A percentile compares a stretch with the other conserved stretches of the same genome.
Conservation (phyloP, 2,888 invertebrate species). For the Prionchulus punctatus region DNA sequence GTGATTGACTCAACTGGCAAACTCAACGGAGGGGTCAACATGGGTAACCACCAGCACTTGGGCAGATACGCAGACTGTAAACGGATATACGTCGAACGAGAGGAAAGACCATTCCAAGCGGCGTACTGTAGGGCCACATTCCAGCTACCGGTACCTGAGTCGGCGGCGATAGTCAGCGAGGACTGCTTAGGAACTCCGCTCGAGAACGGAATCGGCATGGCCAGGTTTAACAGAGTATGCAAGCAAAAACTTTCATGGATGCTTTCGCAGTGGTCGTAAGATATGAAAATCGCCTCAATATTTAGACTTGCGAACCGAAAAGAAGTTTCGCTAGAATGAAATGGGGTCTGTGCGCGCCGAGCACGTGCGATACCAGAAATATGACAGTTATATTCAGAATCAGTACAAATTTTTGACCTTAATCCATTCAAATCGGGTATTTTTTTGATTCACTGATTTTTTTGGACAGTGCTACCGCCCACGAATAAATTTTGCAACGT, state of each 20-base stretch:
- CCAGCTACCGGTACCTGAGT: background rate
- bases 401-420: background rate
- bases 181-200: no score
- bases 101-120: background rate
- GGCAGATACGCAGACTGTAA: background rate
- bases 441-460: background rate
- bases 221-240: no score
- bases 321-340: background rate
- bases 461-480: background rate
- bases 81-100: background rate
- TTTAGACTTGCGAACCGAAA: background rate
- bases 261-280: no score
- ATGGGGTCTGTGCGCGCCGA: conserved; percentile 3
- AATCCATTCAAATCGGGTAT: background rate
- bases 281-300: no score
- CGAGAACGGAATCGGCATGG: no score
- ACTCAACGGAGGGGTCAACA: background rate
- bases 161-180: background rate
- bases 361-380: background rate
- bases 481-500: background rate
- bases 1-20: background rate
- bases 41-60: background rate
- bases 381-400: background rate
- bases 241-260: no score
- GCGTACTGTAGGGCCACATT: background rate